A percentile compares a stretch with the other conserved stretches of the same genome.
phyloP scores from a whole-genome alignment of 2,888 invertebrate species.

The Minunthozetes semirufus region DNA sequence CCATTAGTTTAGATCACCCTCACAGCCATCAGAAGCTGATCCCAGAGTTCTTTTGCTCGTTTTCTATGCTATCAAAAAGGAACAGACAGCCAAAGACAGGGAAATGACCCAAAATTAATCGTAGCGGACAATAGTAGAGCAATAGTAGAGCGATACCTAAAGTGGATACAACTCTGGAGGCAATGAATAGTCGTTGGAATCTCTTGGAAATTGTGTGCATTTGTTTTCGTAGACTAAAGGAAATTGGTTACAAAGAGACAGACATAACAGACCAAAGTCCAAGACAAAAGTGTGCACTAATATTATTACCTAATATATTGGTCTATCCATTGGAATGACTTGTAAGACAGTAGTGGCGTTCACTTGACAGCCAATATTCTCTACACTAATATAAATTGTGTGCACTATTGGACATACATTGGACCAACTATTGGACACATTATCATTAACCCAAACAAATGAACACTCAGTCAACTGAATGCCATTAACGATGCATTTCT shows the following conservation, averaged over 20 bases:
- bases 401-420: no score
- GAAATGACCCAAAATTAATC: slow-evolving; percentile 25
- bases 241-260: slow-evolving; percentile 27
- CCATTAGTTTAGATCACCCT: slow-evolving; percentile 20
- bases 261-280: background rate
- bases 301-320: slow-evolving; percentile 8
- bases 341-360: background rate
- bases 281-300: background rate
- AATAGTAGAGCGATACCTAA: background rate
- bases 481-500: slow-evolving; percentile 23
- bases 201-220: slow-evolving; percentile 22
- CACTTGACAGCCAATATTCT: background rate
- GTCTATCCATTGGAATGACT: no score
- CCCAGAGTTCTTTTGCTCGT: background rate
- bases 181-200: slow-evolving; percentile 18
- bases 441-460: slow-evolving; percentile 29
- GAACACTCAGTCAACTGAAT: slow-evolving; percentile 17
- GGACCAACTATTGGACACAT: no score
- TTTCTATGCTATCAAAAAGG: slow-evolving; percentile 15
- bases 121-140: slow-evolving; percentile 23
- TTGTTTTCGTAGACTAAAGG: slow-evolving; percentile 20
- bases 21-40: background rate
- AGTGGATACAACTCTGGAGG: slow-evolving; percentile 1
- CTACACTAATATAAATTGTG: slow-evolving; percentile 25
- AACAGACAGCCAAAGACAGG: slow-evolving; percentile 15